Percentiles rank a stretch among this genome's conserved stretches.
phyloP scores from a whole-genome alignment of 2,113 vertebrate genomes.

The Pituophis catenifer region DNA sequence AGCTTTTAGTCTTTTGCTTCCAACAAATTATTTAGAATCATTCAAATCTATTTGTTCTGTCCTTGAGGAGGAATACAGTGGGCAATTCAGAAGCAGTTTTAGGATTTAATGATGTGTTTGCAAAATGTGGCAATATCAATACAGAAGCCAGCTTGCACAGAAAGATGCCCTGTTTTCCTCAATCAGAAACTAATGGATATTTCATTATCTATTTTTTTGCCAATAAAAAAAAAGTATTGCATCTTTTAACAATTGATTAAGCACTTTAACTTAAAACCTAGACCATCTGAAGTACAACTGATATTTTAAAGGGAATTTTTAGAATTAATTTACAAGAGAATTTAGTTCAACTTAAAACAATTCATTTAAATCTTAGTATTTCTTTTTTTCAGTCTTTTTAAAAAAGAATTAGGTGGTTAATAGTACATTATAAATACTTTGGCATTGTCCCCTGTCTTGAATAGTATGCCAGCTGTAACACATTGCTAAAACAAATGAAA shows the following conservation, averaged over 20 bases:
- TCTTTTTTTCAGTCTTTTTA: background rate
- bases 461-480: slow-evolving; percentile 53
- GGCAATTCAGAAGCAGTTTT: background rate
- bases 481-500: slow-evolving; percentile 27
- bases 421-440: slow-evolving; percentile 46
- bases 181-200: background rate
- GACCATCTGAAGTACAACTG: slow-evolving; percentile 32
- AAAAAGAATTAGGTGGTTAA: slow-evolving; percentile 24
- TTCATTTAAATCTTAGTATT: slow-evolving; percentile 20
- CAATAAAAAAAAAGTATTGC: slow-evolving; percentile 15
- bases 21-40: background rate
- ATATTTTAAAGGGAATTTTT: slow-evolving; percentile 39
- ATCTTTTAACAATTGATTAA: slow-evolving; percentile 42
- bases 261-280: slow-evolving; percentile 42
- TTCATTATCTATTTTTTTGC: background rate
- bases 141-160: slow-evolving; percentile 20
- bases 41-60: background rate
- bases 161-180: background rate
- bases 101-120: slow-evolving; percentile 33
- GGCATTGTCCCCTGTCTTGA: slow-evolving; percentile 53
- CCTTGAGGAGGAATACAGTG: slow-evolving; percentile 13
- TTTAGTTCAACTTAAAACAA: slow-evolving; percentile 39
- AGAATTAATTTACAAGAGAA: slow-evolving; percentile 52
- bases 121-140: slow-evolving; percentile 32
- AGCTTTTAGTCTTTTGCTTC: background rate